Evolutionary conservation across 2,888 invertebrate genomes (phyloP), one percentile per base, ranked within the genome.

Genomic region (Conchocele bisecta): DNA sequence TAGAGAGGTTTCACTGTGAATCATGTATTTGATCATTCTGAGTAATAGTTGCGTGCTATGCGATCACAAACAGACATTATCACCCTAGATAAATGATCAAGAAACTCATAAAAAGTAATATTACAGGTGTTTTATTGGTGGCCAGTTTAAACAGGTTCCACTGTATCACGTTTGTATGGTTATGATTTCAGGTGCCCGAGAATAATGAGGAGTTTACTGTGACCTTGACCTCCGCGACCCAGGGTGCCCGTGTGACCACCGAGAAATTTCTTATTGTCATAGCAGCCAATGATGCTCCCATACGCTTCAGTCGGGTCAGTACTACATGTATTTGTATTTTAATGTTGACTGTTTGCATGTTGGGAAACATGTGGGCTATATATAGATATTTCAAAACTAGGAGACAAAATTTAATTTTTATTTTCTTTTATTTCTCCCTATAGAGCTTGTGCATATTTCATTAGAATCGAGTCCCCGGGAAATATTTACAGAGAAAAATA

Each of bases 281-380:
- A 22, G 37, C 37, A 29, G 83, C 83, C 11, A 90, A 90, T 75
- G 90, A 89, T 82, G 89, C 90, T 26, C 89, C 90, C 20, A 65
- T 90, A 24, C 70, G 87, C 53, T 90, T 90, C 59, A 64, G 80
- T 31, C 81, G 86, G 85, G 89, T 89, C 51, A n/a, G n/a, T n/a
- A n/a, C n/a, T n/a, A n/a, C n/a, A n/a, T n/a, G n/a, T n/a, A n/a
- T 20, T 22, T 24, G 20, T 48, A 46, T 7, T 26, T 35, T 22
- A 15, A 13, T 13, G 15, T 11, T 11, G 11, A 35, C 15, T 11
- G 11, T 35, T 13, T 13, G 15, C 37, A 35, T 35, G 37, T 13
- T 35, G 11, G 15, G 37, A 35, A 35, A 35, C 15, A 15, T 35
- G 11, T 35, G 11, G 11, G 37, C 15, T 35, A 11, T 13, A 35